A percentile compares a stretch with the other conserved stretches of the same genome.
These are phyloP conservation scores for Pseudomyrmex gracilis DNA, from an alignment of 1,140 invertebrate genomes.

Conservation along the genomic window DNA sequence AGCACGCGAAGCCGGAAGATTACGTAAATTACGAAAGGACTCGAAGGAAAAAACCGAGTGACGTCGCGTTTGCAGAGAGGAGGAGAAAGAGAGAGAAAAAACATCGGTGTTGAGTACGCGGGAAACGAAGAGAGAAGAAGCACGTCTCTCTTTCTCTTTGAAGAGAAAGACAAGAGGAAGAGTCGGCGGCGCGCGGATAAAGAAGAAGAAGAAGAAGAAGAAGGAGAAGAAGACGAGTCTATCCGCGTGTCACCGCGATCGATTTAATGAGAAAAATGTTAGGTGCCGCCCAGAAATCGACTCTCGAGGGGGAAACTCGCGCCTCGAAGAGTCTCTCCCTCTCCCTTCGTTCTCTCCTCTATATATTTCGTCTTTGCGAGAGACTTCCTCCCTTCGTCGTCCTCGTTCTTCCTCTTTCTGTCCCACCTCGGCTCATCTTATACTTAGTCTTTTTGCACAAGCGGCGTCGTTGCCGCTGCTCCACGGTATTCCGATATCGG, in stretches of 20 bases:
- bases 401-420: slow-evolving; percentile 48
- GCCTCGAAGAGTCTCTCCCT: neutral
- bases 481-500: slow-evolving; percentile 57
- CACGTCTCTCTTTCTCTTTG: neutral
- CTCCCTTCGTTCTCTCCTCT: neutral
- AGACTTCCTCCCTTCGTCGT: slow-evolving; percentile 4
- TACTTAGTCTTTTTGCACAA: slow-evolving; percentile 38
- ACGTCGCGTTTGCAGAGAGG: slow-evolving; percentile 7
- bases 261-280: slow-evolving; percentile 71
- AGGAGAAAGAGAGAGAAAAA: no score
- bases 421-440: neutral
- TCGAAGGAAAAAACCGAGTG: slow-evolving; percentile 43
- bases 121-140: slow-evolving; percentile 19
- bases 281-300: slow-evolving; percentile 43
- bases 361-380: slow-evolving; percentile 2
- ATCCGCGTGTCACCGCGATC: slow-evolving; percentile 61
- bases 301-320: slow-evolving; percentile 12
- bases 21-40: slow-evolving; percentile 68
- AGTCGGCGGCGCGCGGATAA: slow-evolving; percentile 6
- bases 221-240: slow-evolving; percentile 47
- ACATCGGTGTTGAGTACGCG: slow-evolving; percentile 1
- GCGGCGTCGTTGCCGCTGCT: neutral
- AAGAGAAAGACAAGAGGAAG: slow-evolving; percentile 28
- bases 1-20: slow-evolving; percentile 41
- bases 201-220: slow-evolving; percentile 10